phyloP scores from a whole-genome alignment of 2,888 invertebrate genomes.

The Lithophane socia region DNA sequence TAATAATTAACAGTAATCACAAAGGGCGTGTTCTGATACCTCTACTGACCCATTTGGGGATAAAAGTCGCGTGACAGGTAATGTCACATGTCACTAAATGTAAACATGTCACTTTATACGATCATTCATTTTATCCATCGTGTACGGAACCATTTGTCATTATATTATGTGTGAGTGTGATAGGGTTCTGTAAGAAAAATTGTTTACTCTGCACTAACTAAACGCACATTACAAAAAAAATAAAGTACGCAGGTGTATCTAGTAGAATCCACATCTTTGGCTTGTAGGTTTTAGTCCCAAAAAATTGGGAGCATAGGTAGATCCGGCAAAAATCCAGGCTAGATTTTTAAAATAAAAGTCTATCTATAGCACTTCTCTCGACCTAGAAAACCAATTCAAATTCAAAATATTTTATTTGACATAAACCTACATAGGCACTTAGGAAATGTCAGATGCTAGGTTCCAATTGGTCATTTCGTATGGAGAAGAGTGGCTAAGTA shows the following conservation, averaged over 20 bases:
- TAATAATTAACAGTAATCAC: slow-evolving; percentile 17
- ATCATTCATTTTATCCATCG: slow-evolving; percentile 3
- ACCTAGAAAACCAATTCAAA: no score
- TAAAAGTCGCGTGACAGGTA: slow-evolving; percentile 20
- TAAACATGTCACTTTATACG: slow-evolving; percentile 29
- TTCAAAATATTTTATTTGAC: no score
- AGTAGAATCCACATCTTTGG: neutral
- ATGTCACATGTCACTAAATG: slow-evolving; percentile 22
- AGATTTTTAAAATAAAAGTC: neutral
- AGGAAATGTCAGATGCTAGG: no score
- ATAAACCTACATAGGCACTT: no score
- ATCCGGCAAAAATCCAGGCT: neutral
- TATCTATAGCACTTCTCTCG: no score
- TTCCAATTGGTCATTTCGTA: no score
- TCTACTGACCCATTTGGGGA: slow-evolving; percentile 33
- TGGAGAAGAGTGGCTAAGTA: no score
- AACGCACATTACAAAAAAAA: no score
- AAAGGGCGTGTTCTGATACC: slow-evolving; percentile 6
- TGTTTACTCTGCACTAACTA: no score
- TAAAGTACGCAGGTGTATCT: neutral
- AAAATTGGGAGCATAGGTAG: neutral
- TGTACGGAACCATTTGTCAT: slow-evolving; percentile 16
- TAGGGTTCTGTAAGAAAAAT: no score
- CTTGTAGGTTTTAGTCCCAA: neutral
- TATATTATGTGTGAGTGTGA: neutral